Percentiles rank a stretch among this genome's conserved stretches.
phyloP scores from a whole-genome alignment of 2,797 vertebrate species.

The Pangasius larnaudii region DNA sequence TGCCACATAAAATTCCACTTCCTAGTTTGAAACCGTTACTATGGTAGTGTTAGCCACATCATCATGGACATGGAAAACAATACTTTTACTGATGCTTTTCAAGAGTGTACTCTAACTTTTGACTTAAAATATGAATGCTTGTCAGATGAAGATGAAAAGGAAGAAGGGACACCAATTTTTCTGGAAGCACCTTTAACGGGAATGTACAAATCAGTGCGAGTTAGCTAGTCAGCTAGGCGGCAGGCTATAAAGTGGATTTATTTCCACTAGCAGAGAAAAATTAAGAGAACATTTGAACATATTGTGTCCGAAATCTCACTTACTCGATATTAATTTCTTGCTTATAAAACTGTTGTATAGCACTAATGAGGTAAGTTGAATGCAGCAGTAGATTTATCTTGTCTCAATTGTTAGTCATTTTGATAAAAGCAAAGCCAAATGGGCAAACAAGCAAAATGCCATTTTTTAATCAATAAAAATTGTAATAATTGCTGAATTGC shows the following conservation, averaged over 20 bases:
- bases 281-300: background rate
- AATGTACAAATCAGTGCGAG: background rate
- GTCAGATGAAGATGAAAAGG: background rate
- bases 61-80: background rate
- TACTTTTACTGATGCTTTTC: background rate
- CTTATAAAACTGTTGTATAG: background rate
- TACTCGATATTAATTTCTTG: background rate
- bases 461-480: too few relatives aligned
- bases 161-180: background rate
- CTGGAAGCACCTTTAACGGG: background rate
- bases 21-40: background rate
- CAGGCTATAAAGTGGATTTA: background rate
- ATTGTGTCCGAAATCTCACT: background rate
- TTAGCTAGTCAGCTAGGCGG: background rate
- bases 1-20: background rate
- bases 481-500: background rate
- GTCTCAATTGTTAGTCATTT: background rate
- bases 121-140: background rate
- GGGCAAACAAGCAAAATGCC: background rate
- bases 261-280: background rate
- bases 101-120: background rate
- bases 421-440: background rate
- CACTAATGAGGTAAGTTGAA: background rate
- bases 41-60: background rate
- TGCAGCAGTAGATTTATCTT: background rate